These are phyloP conservation scores for Trachelus tabidus DNA, from an alignment of 2,888 invertebrate genomes.

Conservation along the genomic window DNA sequence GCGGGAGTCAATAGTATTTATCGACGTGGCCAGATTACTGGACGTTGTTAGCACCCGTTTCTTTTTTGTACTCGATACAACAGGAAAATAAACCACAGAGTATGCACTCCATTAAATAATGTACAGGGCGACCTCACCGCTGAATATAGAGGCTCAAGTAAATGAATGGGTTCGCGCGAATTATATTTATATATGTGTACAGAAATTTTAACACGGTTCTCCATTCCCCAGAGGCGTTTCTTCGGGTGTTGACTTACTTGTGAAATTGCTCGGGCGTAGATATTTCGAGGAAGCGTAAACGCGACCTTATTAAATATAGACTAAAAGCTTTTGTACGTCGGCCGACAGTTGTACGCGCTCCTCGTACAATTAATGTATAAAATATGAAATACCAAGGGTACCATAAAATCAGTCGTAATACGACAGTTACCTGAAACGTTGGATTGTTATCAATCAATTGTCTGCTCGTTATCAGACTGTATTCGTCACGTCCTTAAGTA, in stretches of 20 bases:
- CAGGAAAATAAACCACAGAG: not conserved
- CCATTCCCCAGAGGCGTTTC: too few relatives aligned
- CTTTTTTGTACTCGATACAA: not conserved
- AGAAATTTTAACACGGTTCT: too few relatives aligned
- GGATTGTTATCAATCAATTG: constrained; percentile 24
- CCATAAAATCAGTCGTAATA: not conserved
- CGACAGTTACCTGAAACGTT: not conserved
- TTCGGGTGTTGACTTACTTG: too few relatives aligned
- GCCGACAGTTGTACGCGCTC: not conserved
- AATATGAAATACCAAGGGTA: constrained; percentile 11
- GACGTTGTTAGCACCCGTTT: too few relatives aligned
- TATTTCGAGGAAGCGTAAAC: not conserved
- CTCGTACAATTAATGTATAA: constrained; percentile 13
- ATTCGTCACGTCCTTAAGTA: not conserved
- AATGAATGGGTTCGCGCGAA: too few relatives aligned
- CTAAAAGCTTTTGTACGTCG: too few relatives aligned
- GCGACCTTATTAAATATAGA: not conserved
- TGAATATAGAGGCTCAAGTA: too few relatives aligned
- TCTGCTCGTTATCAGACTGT: not conserved
- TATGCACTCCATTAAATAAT: not conserved
- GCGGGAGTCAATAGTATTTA: too few relatives aligned
- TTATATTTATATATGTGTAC: too few relatives aligned
- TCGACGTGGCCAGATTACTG: too few relatives aligned
- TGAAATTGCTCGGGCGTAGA: not conserved
- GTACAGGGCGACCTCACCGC: not conserved